These are phyloP conservation scores for Stenotaenia linearis DNA, from an alignment of 2,888 invertebrate species.

Conservation along the genomic window DNA sequence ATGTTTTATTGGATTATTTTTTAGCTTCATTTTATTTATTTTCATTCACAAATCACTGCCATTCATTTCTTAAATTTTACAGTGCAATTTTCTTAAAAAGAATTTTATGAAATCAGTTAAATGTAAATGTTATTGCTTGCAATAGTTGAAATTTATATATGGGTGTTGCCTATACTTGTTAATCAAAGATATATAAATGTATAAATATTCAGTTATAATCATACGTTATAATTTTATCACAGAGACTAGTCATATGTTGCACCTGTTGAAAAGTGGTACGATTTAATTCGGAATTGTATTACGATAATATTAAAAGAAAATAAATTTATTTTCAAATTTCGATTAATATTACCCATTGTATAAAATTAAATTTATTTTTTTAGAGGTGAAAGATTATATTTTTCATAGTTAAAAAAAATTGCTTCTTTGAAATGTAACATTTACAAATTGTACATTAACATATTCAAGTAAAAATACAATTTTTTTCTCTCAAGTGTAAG, in stretches of 20 bases:
- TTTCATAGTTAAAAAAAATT: neutral
- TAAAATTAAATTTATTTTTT: neutral
- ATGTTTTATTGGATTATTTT: too few relatives aligned
- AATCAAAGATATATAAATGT: neutral
- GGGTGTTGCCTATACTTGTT: neutral
- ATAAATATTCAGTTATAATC: neutral
- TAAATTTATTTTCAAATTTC: too few relatives aligned
- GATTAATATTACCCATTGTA: too few relatives aligned
- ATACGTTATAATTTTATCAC: too few relatives aligned
- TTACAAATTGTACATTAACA: neutral
- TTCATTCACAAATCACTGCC: neutral
- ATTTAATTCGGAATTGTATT: too few relatives aligned
- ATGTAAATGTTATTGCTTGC: neutral
- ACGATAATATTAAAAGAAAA: too few relatives aligned
- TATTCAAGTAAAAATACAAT: too few relatives aligned
- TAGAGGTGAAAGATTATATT: neutral
- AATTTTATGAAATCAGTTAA: neutral
- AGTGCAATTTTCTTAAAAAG: neutral
- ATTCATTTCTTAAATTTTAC: neutral
- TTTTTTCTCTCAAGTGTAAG: neutral
- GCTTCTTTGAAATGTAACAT: neutral
- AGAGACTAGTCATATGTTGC: neutral
- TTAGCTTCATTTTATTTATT: too few relatives aligned
- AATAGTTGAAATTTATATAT: neutral
- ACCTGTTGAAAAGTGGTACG: neutral